Evolutionary conservation across 1,140 invertebrate species (phyloP).

Genomic region (Temnothorax longispinosus): DNA sequence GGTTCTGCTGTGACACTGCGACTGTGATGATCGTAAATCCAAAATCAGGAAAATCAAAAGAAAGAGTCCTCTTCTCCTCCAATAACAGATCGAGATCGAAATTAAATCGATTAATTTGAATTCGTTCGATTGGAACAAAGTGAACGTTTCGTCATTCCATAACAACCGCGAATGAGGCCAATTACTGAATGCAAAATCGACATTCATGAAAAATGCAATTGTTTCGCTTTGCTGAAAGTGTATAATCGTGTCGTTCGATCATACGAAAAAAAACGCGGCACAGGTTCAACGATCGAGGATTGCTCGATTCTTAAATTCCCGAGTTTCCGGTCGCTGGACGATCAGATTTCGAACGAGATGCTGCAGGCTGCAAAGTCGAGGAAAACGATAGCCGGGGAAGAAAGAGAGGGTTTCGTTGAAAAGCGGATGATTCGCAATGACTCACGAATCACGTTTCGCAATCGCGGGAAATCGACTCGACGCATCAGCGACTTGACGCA

Average conservation of each 20-base stretch:
- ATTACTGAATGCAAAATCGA: background rate
- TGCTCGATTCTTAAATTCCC: background rate
- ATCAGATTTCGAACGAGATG: background rate
- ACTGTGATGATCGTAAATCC: background rate
- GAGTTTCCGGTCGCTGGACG: background rate
- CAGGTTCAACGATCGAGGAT: background rate
- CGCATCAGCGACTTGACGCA: background rate
- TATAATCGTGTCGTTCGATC: background rate
- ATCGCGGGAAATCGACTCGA: background rate
- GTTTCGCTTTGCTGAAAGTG: background rate
- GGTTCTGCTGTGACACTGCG: background rate
- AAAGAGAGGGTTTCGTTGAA: background rate
- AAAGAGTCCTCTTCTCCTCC: background rate
- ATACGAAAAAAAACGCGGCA: background rate
- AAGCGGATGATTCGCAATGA: background rate
- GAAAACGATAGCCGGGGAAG: too few relatives aligned
- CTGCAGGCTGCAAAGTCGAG: too few relatives aligned
- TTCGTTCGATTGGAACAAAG: background rate
- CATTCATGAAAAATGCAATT: background rate
- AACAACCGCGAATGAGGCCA: background rate
- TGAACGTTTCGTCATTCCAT: background rate
- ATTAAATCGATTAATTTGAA: background rate
- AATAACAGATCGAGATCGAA: too few relatives aligned
- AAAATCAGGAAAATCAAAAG: background rate
- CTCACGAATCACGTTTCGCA: background rate